Conservation (phyloP, 2,888 invertebrate species). For the Notocelia uddmanniana region DNA sequence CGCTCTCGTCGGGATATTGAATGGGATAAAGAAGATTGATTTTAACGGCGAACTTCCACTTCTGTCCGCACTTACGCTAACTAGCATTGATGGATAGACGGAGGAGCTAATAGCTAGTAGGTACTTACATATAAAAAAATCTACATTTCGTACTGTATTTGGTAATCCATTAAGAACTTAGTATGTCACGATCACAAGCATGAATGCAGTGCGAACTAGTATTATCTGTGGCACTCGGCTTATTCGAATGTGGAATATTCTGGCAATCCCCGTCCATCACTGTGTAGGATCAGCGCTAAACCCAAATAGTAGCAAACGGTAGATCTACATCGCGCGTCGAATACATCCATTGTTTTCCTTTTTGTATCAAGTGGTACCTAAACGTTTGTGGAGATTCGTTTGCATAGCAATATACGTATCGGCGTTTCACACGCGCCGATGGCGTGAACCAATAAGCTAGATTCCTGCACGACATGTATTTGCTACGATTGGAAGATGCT, state of each 20-base stretch:
- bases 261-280: slow-evolving; percentile 42
- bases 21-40: slow-evolving; percentile 44
- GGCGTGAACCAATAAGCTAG: slow-evolving; percentile 27
- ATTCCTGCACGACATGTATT: slow-evolving; percentile 33
- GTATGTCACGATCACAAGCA: slow-evolving; percentile 11
- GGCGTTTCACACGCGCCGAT: slow-evolving; percentile 22
- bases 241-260: slow-evolving; percentile 40
- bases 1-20: slow-evolving; percentile 45
- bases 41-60: slow-evolving; percentile 38
- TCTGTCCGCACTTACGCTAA: slow-evolving; percentile 25
- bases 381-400: slow-evolving; percentile 42
- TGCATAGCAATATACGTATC: slow-evolving; percentile 41
- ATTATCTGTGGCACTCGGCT: slow-evolving; percentile 39
- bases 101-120: not conserved
- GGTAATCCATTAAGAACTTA: slow-evolving; percentile 13
- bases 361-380: slow-evolving; percentile 37
- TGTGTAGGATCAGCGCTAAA: slow-evolving; percentile 40
- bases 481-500: slow-evolving; percentile 18
- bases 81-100: slow-evolving; percentile 25
- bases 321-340: slow-evolving; percentile 40
- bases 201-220: slow-evolving; percentile 24
- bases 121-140: slow-evolving; percentile 1
- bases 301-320: slow-evolving; percentile 44
- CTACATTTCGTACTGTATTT: not conserved
- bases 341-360: slow-evolving; percentile 40